phyloP scores from a whole-genome alignment of 2,797 vertebrate species.

The Alfaro cultratus region DNA sequence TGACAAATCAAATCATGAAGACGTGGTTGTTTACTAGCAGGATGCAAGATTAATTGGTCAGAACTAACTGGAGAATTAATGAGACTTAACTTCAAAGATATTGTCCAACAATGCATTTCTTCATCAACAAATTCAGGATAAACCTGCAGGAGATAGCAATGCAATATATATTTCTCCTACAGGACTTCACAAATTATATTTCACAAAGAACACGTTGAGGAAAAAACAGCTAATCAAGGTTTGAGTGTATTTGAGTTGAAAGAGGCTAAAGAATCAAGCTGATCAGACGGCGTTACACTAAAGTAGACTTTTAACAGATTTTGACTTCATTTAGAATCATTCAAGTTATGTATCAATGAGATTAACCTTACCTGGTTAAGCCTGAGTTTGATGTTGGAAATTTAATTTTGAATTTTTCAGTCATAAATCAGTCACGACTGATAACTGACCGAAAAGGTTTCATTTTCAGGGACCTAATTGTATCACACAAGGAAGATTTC shows the following conservation, averaged over 20 bases:
- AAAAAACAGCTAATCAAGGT: not conserved
- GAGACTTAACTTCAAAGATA: not conserved
- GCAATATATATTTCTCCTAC: not conserved
- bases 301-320: not conserved
- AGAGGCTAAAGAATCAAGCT: not conserved
- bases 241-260: not conserved
- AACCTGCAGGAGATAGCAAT: not conserved
- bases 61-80: not conserved
- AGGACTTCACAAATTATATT: not conserved
- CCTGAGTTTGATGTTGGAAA: no score
- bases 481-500: not conserved
- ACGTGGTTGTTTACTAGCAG: constrained; percentile 50
- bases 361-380: not conserved
- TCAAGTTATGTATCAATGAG: not conserved
- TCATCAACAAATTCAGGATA: not conserved
- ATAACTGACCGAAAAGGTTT: no score
- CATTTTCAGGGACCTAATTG: not conserved
- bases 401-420: no score
- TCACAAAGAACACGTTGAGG: not conserved
- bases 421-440: not conserved
- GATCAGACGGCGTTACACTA: not conserved
- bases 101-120: not conserved
- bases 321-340: not conserved
- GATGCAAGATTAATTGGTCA: not conserved
- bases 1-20: constrained; percentile 33